phyloP scores from a whole-genome alignment of 2,888 invertebrate genomes.

The Pelosia muscerda region DNA sequence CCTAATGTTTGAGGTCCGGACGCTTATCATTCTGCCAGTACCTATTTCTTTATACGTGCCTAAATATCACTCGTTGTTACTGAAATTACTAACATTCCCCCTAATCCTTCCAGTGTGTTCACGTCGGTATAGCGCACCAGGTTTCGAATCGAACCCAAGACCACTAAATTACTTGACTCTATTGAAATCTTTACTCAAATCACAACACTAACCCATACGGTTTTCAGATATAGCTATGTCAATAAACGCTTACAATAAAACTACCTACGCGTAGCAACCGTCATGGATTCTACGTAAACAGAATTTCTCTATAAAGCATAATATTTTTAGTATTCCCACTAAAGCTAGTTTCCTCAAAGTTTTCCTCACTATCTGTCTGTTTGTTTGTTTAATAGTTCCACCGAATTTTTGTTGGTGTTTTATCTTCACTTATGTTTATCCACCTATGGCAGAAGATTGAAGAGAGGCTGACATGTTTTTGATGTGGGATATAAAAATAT shows the following conservation, averaged over 20 bases:
- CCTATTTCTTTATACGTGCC: no score
- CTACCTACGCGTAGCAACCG: slow-evolving; percentile 10
- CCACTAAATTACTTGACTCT: no score
- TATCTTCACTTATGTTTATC: slow-evolving; percentile 19
- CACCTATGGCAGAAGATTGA: slow-evolving; percentile 1
- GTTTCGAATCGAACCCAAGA: no score
- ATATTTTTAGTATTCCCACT: slow-evolving; percentile 51
- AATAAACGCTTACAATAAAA: slow-evolving; percentile 12
- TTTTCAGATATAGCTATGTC: background rate
- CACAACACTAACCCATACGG: background rate
- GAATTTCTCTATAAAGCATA: slow-evolving; percentile 34
- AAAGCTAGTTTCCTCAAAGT: slow-evolving; percentile 34
- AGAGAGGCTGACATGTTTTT: slow-evolving; percentile 4
- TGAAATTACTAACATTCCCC: no score
- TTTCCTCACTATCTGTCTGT: slow-evolving; percentile 36
- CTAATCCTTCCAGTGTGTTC: no score
- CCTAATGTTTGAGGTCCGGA: no score
- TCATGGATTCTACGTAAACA: slow-evolving; percentile 40
- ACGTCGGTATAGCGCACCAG: no score
- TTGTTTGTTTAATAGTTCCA: slow-evolving; percentile 36
- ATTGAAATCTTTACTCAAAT: background rate
- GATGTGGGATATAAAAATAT: background rate
- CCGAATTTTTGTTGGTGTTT: slow-evolving; percentile 24
- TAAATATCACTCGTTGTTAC: no score
- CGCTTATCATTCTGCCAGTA: no score